Base-by-base conservation (phyloP, 2,797 vertebrate species). In the Falco berigora region DNA sequence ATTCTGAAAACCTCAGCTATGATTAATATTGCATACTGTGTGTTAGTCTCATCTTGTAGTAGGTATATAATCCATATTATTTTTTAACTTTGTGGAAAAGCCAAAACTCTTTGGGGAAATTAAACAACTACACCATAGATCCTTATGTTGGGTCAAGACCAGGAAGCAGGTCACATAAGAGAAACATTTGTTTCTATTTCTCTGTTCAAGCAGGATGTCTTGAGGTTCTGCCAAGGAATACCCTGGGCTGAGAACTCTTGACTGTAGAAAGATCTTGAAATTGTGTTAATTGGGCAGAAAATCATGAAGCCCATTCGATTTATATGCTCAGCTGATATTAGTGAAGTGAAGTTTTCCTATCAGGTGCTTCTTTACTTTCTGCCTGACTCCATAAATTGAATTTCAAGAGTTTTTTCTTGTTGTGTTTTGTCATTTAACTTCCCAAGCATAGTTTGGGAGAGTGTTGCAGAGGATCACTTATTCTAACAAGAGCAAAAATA, bases 1-100 rank as follows among this genome's bases (percentile, higher is more conserved):
- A 64, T 46, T 85, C 80, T 92, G 58, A 88, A 95, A 83, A 88
- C 25, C 52, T 64, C 52, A 78, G 34, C 69, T 72, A 19, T 94
- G 72, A 92, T 94, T 95, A 95, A 86, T 95, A 89, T 79, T 86
- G 61, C 53, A 76, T 88, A 52, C 12, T 36, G 50, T 68, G 11
- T 73, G 69, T 93, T 91, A 84, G 79, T 83, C 11, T 83, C 32
- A 72, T 81, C 77, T 74, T 88, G 63, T 69, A 86, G 63, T 38
- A 59, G 63, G 27, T 85, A 44, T 95, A 64, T 86, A 91, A 95
- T 94, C 90, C 58, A 75, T 89, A 62, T 27, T 56, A 24, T 80
- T 56, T 91, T 90, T 96, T 94, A 91, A 94, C 82, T 82, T 91
- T 50, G 50, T 82, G 66, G 63, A 95, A 93, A 74, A 88, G n/a